Evolutionary conservation across 2,888 invertebrate species (phyloP), one percentile per base, ranked within the genome.

Genomic region (Biston stratarius): DNA sequence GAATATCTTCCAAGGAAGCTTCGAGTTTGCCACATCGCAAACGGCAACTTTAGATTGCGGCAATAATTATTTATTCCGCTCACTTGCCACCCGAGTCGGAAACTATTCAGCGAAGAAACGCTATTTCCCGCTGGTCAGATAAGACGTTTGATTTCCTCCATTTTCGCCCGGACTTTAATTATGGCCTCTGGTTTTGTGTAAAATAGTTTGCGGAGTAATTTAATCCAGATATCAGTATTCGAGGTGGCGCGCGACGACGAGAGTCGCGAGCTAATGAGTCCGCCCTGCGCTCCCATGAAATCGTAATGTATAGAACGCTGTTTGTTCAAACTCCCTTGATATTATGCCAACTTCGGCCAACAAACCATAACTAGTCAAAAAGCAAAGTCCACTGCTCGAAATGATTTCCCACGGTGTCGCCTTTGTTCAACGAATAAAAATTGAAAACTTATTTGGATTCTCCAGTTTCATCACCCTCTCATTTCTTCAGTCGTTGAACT

Each of bases 21-120:
- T 79, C 80, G 80, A 81, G 77, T 78, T 77, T 74, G 74, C 77
- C 81, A 82, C 79, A 80, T 82, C 76, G 83, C 83, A 81, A 83
- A 78, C 84, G 79, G 83, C 84, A 90, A 91, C 88, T 91, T 90
- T 85, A 89, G 88, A 91, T 92, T 87, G 89, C 86, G 84, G 86
- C 89, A 87, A 90, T 91, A 92, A 93, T 94, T 93, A 94, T 92
- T 93, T 92, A 94, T 94, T 94, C 94, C 88, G 90, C 91, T 93
- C 94, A 92, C 92, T 91, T 88, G 84, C 89, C 81, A 79, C 81
- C 85, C 86, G 87, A 88, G 82, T 89, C 85, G 78, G 85, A 83
- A 89, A 92, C 94, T 91, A 92, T 93, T 93, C 91, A 93, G 79
- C 81, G 88, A 89, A 90, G 92, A 91, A 93, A 92, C 89, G 90